These are phyloP conservation scores for Hemiscyllium ocellatum DNA, from an alignment of 2,113 vertebrate genomes.

Conservation along the genomic window DNA sequence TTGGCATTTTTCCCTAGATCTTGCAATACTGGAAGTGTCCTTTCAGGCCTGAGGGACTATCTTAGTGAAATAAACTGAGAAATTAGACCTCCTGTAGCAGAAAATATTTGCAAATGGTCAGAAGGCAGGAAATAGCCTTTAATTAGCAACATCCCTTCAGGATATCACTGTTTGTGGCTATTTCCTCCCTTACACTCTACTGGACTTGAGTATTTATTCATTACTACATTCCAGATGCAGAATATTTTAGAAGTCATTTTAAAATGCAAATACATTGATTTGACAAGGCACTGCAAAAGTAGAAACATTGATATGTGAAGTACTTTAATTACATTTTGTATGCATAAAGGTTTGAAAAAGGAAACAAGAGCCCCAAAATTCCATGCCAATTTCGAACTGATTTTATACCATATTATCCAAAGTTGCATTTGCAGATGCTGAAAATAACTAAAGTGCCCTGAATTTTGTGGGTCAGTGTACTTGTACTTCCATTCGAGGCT, in stretches of 20 bases:
- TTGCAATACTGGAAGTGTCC: not conserved
- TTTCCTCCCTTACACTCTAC: conserved; percentile 49
- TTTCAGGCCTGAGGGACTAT: conserved; percentile 38
- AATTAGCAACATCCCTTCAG: conserved; percentile 51
- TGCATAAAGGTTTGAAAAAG: not conserved
- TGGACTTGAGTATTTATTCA: conserved; percentile 54
- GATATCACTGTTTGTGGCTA: conserved; percentile 49
- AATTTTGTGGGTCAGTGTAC: not conserved
- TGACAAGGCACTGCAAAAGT: not conserved
- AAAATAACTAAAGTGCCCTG: not conserved
- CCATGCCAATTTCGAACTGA: not conserved
- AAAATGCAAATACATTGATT: conserved; percentile 45
- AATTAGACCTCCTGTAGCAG: conserved; percentile 44
- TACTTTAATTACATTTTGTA: conserved; percentile 16
- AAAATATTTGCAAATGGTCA: conserved; percentile 48
- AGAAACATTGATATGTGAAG: conserved; percentile 11
- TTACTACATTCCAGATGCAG: conserved; percentile 56
- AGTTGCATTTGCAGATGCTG: not conserved
- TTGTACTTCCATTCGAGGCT: not conserved
- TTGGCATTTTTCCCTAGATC: conserved; percentile 3
- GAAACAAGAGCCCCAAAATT: not conserved
- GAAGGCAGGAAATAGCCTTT: conserved; percentile 51
- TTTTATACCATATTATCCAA: not conserved
- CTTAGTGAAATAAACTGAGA: conserved; percentile 37
- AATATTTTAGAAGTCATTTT: conserved; percentile 52